Evolutionary conservation across 2,888 invertebrate species (phyloP).

Genomic region (Rhogogaster chlorosoma): DNA sequence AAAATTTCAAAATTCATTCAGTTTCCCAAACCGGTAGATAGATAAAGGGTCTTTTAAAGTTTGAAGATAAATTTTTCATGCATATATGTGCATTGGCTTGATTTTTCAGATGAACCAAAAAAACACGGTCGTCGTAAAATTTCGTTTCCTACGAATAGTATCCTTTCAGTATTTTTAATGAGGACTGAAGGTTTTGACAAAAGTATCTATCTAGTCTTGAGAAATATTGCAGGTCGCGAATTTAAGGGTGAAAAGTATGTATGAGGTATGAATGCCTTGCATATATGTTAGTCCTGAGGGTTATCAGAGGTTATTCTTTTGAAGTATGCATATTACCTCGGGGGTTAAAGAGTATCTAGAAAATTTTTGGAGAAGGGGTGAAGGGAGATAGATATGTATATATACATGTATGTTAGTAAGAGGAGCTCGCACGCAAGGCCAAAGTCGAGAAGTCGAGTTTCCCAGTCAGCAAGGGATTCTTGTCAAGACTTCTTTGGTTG

Average conservation of each 20-base stretch:
- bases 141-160: background rate
- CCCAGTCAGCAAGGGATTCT: slow-evolving; percentile 69
- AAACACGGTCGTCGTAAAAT: background rate
- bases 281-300: background rate
- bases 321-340: background rate
- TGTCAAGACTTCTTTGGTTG: slow-evolving; percentile 52
- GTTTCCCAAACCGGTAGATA: background rate
- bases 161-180: background rate
- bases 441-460: slow-evolving; percentile 48
- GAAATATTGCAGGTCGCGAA: slow-evolving; percentile 1
- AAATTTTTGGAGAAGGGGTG: background rate
- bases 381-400: slow-evolving; percentile 37
- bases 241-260: slow-evolving; percentile 12
- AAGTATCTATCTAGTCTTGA: background rate
- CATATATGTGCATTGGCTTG: background rate
- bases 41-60: background rate
- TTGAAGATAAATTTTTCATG: background rate
- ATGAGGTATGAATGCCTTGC: background rate
- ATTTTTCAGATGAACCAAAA: background rate
- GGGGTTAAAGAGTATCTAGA: background rate
- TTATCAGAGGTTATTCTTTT: background rate
- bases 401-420: slow-evolving; percentile 38
- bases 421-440: slow-evolving; percentile 23
- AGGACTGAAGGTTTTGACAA: background rate
- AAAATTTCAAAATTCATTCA: background rate